Evolutionary conservation across 2,797 vertebrate species (phyloP), one percentile per base, ranked within the genome.

Genomic region (Chromis chromis): DNA sequence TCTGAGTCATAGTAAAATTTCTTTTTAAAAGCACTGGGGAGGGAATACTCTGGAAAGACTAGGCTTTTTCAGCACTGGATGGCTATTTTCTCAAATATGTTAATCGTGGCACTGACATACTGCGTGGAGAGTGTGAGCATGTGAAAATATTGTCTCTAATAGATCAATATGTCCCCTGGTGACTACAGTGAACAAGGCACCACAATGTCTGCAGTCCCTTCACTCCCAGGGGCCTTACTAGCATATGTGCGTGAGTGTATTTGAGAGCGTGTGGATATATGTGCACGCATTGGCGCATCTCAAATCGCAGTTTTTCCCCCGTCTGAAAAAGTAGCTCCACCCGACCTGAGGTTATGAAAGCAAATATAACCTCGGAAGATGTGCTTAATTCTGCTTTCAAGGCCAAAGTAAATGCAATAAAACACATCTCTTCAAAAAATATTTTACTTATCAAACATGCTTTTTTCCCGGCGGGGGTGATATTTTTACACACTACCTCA

Each of bases 281-380:
- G 61, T 27, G 10, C 25, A 39, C 17, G 16, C 28, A 70, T 42
- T n/a, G 8, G 33, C n/a, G n/a, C 71, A 82, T 85, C 76, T 80
- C 66, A 65, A 73, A 85, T 71, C 66, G 44, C 53, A 9, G 44
- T 56, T 59, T 65, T 50, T 61, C 64, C 58, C 58, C 49, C 76
- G 39, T 65, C 53, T 84, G 71, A 90, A 85, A 90, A 90, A 87
- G 70, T 57, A 65, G 57, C 78, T 79, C 65, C 66, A 69, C 64
- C 85, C n/a, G 84, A 89, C 89, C 76, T 50, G 52, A 86, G 86
- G 92, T 93, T 92, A 91, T 70, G 40, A 83, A 90, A 92, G 82
- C 91, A 94, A 78, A 81, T 36, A 21, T 64, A 64, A 76, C 21
- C 55, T 74, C 36, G 54, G 70, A 72, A 83, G 63, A 82, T 72